A percentile compares a stretch with the other conserved stretches of the same genome.
phyloP scores from a whole-genome alignment of 2,888 invertebrate species.

The Adineta ricciae region DNA sequence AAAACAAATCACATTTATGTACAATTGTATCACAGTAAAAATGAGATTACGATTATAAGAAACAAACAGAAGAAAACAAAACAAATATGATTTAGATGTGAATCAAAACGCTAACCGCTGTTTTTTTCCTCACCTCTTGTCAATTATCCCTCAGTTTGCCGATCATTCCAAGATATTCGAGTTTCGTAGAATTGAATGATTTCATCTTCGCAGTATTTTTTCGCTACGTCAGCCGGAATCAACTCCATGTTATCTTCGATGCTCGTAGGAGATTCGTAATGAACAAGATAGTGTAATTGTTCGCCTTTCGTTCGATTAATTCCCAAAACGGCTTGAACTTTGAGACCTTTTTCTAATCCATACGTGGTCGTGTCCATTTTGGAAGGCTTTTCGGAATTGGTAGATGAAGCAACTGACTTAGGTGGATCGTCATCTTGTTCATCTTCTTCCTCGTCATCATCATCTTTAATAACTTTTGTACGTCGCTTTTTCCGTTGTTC shows the following conservation, averaged over 20 bases:
- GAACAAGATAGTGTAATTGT: conserved; percentile 12
- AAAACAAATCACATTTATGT: no score
- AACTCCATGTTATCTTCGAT: conserved; percentile 19
- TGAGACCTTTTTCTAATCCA: not conserved
- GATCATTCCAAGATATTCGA: not conserved
- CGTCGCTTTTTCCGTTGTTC: no score
- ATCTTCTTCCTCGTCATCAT: not conserved
- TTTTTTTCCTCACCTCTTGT: not conserved
- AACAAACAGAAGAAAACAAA: no score
- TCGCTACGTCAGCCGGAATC: not conserved
- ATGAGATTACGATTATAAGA: no score
- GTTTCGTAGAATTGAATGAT: not conserved
- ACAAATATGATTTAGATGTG: no score
- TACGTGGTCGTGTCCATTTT: not conserved
- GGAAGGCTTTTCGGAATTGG: not conserved
- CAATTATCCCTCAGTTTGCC: not conserved
- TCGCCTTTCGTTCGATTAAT: not conserved
- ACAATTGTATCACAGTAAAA: no score
- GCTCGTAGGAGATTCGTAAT: not conserved
- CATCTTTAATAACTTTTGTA: not conserved
- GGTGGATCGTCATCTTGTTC: not conserved
- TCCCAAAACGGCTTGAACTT: not conserved
- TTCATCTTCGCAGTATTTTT: not conserved
- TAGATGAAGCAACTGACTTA: not conserved
- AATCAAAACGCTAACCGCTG: no score